Evolutionary conservation across 2,797 vertebrate genomes (phyloP), one percentile per base, ranked within the genome.

Genomic region (Phoebastria nigripes): DNA sequence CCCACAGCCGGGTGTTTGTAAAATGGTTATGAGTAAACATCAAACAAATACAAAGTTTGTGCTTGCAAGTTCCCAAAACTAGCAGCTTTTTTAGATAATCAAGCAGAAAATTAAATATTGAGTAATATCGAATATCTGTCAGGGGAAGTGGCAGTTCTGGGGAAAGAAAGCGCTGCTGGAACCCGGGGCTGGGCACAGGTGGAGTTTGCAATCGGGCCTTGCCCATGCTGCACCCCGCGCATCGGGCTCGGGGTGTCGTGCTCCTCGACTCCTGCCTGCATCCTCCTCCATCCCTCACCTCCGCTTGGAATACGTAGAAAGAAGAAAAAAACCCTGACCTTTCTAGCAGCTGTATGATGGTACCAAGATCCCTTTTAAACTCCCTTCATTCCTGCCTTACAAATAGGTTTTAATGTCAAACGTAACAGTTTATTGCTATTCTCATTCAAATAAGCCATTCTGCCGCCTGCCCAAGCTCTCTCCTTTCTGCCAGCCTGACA

Each of bases 1-100:
- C 15, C 59, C 28, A 3, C 7, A 9, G 7, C 29, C 3, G 4
- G 20, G 1, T 17, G 29, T 7, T 10, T 46, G n/a, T 12, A 24
- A 67, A 66, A 37, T 0, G 3, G 42, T 0, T 4, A 28, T 1
- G 29, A 58, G 28, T 2, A 22, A 37, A 47, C 11, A 39, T 10
- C 15, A 17, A 24, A 46, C 33, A 16, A 28, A 14, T 1, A 12
- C 42, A 31, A 26, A 19, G 12, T n/a, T 33, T 33, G 44, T 44
- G 80, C 18, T 80, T 37, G 39, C 22, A 51, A n/a, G 21, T 26
- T 31, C 42, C 29, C 66, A 18, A 52, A 28, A 31, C 26, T 18
- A 67, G 24, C 61, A 72, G 54, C 66, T 69, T 42, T 33, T 69
- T 59, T 19, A 51, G 11, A 25, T 22, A 62, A 54, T 33, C 71